Evolutionary conservation across 1,140 invertebrate genomes (phyloP), one percentile per base, ranked within the genome.

Genomic region (Stenopsyche tienmushanensis): DNA sequence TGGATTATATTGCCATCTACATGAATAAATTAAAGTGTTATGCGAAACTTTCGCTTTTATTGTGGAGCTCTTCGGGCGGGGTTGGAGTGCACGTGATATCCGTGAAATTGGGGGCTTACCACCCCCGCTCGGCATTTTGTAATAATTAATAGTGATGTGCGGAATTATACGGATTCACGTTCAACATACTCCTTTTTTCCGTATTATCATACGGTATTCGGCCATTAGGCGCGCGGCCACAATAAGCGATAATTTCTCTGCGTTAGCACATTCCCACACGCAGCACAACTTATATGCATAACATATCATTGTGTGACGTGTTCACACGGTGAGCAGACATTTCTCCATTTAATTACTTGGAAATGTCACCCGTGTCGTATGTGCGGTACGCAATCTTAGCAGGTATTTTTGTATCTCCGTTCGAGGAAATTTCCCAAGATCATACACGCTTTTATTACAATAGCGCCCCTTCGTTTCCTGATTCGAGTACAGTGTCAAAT

Each of bases 11-110:
- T 53, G 24, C 50, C 9, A 17, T 53, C 10, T 17, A 23, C 50
- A 23, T 26, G 50, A 53, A 53, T 53, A 53, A 53, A 53, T 53
- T 53, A 23, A 18, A 24, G 15, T 53, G 50, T 53, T 53, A 53
- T 53, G 23, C 50, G 50, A 53, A 24, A 53, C 18, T 53, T 53
- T 53, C 23, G 1, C 50, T 53, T 10, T 53, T 53, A 53, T 53
- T 53, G 50, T 23, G 8, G 15, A 29, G 20, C 21, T 26, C 50
- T 5, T 15, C 9, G 23, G 50, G 21, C 47, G 47, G 3, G 29
- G 29, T 5, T 5, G 29, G 5, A 34, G 29, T n/a, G 29, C 13
- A 7, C 29, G 29, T 34, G 29, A 34, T 34, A 34, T 34, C 13
- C 29, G 5, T 13, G 5, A 34, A 34, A 34, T 34, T 34, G n/a